Percentiles rank a stretch among this genome's conserved stretches.
These are phyloP conservation scores for Gambelia wislizenii DNA, from an alignment of 2,797 vertebrate genomes.

Conservation along the genomic window DNA sequence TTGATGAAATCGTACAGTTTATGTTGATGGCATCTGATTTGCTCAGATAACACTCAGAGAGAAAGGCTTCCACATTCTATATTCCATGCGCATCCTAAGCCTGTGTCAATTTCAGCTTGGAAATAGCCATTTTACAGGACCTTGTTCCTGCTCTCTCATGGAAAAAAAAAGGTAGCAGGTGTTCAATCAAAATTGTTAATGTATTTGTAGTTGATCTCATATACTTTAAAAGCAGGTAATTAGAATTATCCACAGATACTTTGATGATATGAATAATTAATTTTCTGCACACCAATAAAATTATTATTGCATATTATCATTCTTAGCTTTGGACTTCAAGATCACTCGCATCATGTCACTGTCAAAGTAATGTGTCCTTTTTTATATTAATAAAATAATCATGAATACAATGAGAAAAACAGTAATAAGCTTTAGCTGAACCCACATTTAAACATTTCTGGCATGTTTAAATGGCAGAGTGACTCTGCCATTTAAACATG, in stretches of 20 bases:
- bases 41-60: neutral
- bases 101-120: constrained; percentile 39
- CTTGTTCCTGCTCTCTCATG: constrained; percentile 52
- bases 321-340: constrained; percentile 81
- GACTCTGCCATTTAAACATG: too few relatives aligned
- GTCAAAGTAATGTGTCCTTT: constrained; percentile 70
- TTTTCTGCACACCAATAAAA: constrained; percentile 81
- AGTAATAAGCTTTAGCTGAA: constrained; percentile 54
- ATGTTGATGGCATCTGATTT: neutral
- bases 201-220: constrained; percentile 77
- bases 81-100: neutral
- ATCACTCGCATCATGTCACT: constrained; percentile 73
- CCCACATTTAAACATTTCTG: constrained; percentile 40
- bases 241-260: constrained; percentile 83
- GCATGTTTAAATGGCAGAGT: too few relatives aligned
- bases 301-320: constrained; percentile 83
- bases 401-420: constrained; percentile 60
- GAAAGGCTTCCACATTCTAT: neutral
- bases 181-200: constrained; percentile 80
- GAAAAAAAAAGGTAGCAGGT: constrained; percentile 69
- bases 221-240: constrained; percentile 82
- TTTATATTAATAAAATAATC: constrained; percentile 72
- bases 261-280: constrained; percentile 83
- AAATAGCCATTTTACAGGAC: constrained; percentile 45
- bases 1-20: too few relatives aligned